Conservation (phyloP, 2,113 vertebrate genomes). For the Peromyscus californicus region DNA sequence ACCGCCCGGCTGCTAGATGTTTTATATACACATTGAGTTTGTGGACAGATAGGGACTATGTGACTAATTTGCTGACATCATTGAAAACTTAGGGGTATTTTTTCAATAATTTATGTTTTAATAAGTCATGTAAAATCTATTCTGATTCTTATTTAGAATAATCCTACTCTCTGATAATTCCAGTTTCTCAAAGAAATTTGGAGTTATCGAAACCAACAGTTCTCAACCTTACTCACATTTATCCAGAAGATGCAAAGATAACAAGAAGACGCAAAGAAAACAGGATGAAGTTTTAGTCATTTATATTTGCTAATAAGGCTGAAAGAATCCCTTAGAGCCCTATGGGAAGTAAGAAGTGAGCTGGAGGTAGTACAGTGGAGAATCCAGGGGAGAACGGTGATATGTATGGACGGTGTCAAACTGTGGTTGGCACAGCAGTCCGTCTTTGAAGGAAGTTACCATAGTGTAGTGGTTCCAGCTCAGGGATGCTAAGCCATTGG, state of each 20-base stretch:
- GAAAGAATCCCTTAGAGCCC: not conserved
- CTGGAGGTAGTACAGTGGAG: not conserved
- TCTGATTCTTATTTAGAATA: not conserved
- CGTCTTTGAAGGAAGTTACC: not conserved
- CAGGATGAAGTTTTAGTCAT: not conserved
- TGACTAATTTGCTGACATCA: not conserved
- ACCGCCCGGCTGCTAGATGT: too few species aligned
- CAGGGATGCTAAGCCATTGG: not conserved
- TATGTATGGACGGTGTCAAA: not conserved
- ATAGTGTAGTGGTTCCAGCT: fast-evolving
- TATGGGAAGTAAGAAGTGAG: not conserved
- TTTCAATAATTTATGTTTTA: constrained; percentile 26
- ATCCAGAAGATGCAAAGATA: not conserved
- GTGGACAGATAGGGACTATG: not conserved
- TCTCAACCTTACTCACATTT: not conserved
- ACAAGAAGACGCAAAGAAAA: not conserved
- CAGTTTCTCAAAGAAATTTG: not conserved
- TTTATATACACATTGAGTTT: not conserved
- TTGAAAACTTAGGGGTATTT: not conserved
- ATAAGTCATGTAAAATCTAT: not conserved
- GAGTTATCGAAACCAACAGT: not conserved
- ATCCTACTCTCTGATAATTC: not conserved
- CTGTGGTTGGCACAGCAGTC: not conserved
- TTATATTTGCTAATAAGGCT: not conserved
- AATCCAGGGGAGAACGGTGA: not conserved